A percentile compares a stretch with the other conserved stretches of the same genome.
Evolutionary conservation across 2,113 vertebrate species (phyloP).

Genomic region (Aepyceros melampus): DNA sequence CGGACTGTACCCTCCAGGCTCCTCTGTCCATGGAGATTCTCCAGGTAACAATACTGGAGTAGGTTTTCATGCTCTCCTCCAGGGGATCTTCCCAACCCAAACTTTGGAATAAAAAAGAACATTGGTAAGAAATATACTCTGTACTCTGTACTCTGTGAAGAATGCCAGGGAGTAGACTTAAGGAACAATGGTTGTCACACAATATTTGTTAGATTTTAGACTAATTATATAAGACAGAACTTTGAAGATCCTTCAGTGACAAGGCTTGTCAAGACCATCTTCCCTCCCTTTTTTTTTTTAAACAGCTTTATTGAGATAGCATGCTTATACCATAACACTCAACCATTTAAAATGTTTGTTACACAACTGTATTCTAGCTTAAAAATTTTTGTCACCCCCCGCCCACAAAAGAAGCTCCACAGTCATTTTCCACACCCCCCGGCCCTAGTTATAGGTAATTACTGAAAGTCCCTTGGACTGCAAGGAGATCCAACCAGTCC

Average conservation of each 20-base stretch:
- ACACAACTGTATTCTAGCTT: not conserved
- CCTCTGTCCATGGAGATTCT: not conserved
- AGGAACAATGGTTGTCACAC: not conserved
- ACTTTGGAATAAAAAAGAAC: not conserved
- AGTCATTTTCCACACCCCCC: not conserved
- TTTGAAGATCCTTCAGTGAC: not conserved
- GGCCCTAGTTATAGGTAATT: not conserved
- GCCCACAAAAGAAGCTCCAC: accelerated
- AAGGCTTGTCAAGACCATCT: not conserved
- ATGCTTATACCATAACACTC: not conserved
- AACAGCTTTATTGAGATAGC: not conserved
- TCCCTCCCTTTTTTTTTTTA: not conserved
- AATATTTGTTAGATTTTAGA: not conserved
- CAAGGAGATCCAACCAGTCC: not conserved
- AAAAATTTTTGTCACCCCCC: not conserved
- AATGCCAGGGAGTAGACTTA: too few relatives aligned
- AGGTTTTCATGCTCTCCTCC: not conserved
- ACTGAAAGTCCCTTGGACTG: not conserved
- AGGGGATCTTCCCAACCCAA: not conserved
- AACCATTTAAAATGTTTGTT: not conserved
- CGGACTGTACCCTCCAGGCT: not conserved
- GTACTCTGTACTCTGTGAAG: not conserved
- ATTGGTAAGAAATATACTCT: not conserved
- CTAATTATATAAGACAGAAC: not conserved
- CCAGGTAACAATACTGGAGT: not conserved